Conservation (phyloP, 2,113 vertebrate species). For the Microtus oregoni region DNA sequence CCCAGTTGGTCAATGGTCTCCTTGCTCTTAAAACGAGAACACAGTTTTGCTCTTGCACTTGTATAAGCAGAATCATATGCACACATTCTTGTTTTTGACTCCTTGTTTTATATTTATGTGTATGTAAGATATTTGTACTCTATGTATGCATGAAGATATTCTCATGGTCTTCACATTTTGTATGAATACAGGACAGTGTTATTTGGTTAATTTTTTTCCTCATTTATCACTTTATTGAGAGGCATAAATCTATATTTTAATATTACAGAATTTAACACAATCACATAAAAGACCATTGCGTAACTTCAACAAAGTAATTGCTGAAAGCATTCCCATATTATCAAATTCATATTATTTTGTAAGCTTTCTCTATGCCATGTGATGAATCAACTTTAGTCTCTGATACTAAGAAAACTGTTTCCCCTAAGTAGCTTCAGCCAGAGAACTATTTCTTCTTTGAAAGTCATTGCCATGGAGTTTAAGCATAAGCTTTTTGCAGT, state of each 20-base stretch:
- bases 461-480: neutral
- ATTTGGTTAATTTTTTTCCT: conserved; percentile 19
- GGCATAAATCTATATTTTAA: conserved; percentile 9
- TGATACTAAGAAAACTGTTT: conserved; percentile 46
- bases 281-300: neutral
- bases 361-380: neutral
- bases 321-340: neutral
- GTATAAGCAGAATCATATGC: neutral
- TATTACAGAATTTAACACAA: neutral
- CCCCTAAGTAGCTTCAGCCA: neutral
- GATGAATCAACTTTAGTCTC: neutral
- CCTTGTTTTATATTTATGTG: neutral
- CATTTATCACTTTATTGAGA: neutral
- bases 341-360: neutral
- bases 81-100: neutral
- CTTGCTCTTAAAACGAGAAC: neutral
- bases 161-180: neutral
- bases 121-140: neutral
- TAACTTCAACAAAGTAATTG: conserved; percentile 41
- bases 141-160: neutral
- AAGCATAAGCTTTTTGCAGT: conserved; percentile 17
- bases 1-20: neutral
- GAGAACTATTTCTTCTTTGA: conserved; percentile 21
- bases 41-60: conserved; percentile 5
- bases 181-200: neutral